These are phyloP conservation scores for Eupeodes corollae DNA, from an alignment of 1,140 invertebrate species.

Conservation along the genomic window DNA sequence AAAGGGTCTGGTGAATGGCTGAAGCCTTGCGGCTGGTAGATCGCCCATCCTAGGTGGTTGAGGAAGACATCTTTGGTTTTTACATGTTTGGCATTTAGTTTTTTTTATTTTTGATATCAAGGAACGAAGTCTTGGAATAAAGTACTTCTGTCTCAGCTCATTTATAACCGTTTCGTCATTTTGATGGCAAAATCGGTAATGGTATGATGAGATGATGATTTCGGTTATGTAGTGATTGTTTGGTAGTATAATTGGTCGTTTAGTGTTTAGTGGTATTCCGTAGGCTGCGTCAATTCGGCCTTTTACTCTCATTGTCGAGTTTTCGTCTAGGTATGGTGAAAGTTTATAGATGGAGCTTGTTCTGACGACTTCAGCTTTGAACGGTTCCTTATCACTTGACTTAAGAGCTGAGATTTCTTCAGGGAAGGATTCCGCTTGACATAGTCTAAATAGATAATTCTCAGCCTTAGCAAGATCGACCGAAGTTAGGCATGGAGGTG, in stretches of 20 bases:
- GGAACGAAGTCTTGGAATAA: not conserved
- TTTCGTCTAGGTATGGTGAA: conserved; percentile 1
- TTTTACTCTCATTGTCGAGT: not conserved
- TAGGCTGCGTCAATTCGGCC: too few relatives aligned
- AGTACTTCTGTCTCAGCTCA: not conserved
- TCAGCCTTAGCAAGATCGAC: too few relatives aligned
- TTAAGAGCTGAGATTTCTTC: too few relatives aligned
- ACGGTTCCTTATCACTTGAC: too few relatives aligned
- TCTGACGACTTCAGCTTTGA: too few relatives aligned
- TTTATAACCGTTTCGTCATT: not conserved
- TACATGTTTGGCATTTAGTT: not conserved
- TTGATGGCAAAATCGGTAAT: conserved; percentile 5
- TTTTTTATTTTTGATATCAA: too few relatives aligned
- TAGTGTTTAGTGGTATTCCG: too few relatives aligned
- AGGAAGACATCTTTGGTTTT: not conserved
- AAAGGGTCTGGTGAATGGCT: conserved; percentile 15
- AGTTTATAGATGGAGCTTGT: not conserved
- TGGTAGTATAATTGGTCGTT: too few relatives aligned
- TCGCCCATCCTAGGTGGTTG: conserved; percentile 10
- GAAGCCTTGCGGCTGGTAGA: conserved; percentile 13
- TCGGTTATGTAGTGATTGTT: conserved; percentile 31
- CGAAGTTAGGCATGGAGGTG: too few relatives aligned
- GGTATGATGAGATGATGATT: conserved; percentile 19
- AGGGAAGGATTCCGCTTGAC: too few relatives aligned
- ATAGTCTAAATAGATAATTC: too few relatives aligned